Percentiles rank a stretch among this genome's conserved stretches.
phyloP scores from a whole-genome alignment of 2,113 vertebrate species.

The Cochlearius cochlearius region DNA sequence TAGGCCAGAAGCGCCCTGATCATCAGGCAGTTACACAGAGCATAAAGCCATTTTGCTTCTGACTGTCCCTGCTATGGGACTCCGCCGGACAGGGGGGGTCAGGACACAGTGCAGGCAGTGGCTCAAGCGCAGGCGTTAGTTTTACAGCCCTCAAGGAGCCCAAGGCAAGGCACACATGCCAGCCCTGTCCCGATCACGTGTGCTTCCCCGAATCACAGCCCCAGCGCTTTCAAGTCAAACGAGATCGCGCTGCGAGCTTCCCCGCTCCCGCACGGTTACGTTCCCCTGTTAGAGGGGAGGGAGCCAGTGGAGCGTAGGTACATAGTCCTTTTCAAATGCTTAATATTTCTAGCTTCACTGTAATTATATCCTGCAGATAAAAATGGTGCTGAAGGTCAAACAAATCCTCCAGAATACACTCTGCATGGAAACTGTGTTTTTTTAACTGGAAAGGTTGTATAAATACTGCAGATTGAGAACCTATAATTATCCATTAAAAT shows the following conservation, averaged over 20 bases:
- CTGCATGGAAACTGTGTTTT: conserved; percentile 9
- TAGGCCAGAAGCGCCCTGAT: neutral
- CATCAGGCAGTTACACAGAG: neutral
- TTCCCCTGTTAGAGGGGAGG: neutral
- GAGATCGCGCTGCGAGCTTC: neutral
- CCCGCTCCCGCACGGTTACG: neutral
- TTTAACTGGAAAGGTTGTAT: conserved; percentile 38
- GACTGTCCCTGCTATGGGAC: neutral
- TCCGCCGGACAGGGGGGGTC: neutral
- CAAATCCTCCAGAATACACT: conserved; percentile 31
- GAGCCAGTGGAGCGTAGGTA: neutral
- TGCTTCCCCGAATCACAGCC: neutral
- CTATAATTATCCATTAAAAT: conserved; percentile 54
- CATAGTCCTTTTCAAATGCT: neutral
- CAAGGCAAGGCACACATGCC: neutral
- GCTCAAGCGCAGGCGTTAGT: neutral
- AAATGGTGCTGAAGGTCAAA: conserved; percentile 52
- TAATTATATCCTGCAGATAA: conserved; percentile 47
- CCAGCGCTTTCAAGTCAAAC: neutral
- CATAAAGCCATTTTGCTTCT: neutral
- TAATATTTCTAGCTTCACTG: conserved; percentile 6
- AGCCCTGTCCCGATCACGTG: fast-evolving
- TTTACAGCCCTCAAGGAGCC: neutral
- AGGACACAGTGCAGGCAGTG: neutral
- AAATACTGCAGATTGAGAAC: conserved; percentile 47